Evolutionary conservation across 92 coral and sea anemone species (phyloP), one percentile per base, ranked within the genome.

Genomic region (Porites rus): DNA sequence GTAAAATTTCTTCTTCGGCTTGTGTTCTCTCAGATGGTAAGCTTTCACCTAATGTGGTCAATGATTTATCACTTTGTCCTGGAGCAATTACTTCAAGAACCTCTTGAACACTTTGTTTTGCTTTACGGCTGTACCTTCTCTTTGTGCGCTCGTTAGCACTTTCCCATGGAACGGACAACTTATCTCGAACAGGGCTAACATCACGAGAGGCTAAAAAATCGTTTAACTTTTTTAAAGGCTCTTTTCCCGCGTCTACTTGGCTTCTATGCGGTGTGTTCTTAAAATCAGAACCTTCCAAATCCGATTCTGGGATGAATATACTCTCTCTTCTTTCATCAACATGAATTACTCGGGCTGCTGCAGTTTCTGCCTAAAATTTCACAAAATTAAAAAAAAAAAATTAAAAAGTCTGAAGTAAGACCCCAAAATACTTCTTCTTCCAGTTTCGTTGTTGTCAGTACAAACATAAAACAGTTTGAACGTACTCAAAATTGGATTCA

Each of bases 41-140:
- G 11, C 10, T 38, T 17, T 52, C 46, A 31, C 28, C 76, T 7
- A 86, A 21, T 51, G 89, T 52, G 21, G 72, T 7, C 82, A 50
- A 65, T 85, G 65, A 69, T 46, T 53, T 75, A 1, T 75, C 75
- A 28, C 89, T 77, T 50, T 77, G 81, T 16, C 82, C 82, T 4
- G 91, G 94, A 50, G 94, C 92, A 69, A 92, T 74, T 19, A 83
- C 92, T 81, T 92, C 80, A 75, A 85, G 90, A 43, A 82, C 86
- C 46, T 91, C 90, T 2, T 70, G 83, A 62, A 86, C 90, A 62
- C 74, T 69, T 83, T 92, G 82, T 70, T 75, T 88, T 22, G 90
- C 90, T 76, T 92, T 92, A 10, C 95, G 46, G 50, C 51, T 75
- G 46, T 92, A 83, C 53, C 62, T 62, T 6, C 90, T 84, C 80